These are phyloP conservation scores for Distichodus sexfasciatus DNA, from an alignment of 2,797 vertebrate genomes.

Conservation along the genomic window DNA sequence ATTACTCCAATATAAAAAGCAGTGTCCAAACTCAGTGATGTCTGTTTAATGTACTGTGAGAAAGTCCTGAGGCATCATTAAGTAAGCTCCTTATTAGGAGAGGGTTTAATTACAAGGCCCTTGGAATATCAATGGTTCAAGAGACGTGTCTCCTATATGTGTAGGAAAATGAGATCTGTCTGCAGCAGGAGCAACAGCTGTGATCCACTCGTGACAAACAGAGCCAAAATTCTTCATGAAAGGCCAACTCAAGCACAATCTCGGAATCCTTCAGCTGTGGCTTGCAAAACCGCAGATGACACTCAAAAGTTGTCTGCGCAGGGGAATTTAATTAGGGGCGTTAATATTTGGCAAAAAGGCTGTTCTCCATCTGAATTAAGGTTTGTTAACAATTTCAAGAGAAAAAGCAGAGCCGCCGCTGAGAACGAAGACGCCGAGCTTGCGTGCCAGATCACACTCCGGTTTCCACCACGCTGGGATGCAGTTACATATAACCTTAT, in stretches of 20 bases:
- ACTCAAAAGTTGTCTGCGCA: slow-evolving; percentile 56
- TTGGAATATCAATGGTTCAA: neutral
- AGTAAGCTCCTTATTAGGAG: neutral
- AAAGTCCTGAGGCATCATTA: neutral
- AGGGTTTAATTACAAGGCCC: neutral
- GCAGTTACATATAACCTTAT: neutral
- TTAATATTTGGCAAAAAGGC: slow-evolving; percentile 59
- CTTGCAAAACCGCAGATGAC: slow-evolving; percentile 56
- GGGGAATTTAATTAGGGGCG: slow-evolving; percentile 59
- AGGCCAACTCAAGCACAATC: neutral
- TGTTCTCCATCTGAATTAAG: slow-evolving; percentile 45
- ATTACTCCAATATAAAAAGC: no score
- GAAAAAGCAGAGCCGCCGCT: neutral
- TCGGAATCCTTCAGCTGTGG: slow-evolving; percentile 12
- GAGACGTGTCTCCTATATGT: neutral
- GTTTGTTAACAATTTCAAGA: neutral
- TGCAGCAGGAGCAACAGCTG: neutral
- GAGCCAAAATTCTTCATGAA: neutral
- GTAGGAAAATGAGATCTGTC: neutral
- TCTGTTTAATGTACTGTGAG: neutral
- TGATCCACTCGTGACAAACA: neutral
- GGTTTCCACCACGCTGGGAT: neutral
- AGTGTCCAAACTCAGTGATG: no score
- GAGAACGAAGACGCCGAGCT: neutral
- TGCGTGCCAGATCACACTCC: neutral